Evolutionary conservation across 1,140 invertebrate species (phyloP).

Genomic region (Chrysoperla carnea): DNA sequence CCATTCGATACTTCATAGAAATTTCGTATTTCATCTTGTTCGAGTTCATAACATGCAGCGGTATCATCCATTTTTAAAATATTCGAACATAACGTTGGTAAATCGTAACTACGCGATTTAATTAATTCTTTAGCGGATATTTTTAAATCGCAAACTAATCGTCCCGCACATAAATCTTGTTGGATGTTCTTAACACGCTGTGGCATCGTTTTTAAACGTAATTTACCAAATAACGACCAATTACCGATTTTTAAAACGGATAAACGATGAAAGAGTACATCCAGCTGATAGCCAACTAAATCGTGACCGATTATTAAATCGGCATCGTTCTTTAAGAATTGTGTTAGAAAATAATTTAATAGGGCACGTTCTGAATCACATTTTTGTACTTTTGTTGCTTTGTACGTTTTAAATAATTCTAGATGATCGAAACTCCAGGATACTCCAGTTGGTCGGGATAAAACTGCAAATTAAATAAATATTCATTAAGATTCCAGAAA

Average conservation of each 20-base stretch:
- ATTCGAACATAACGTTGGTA: conserved; percentile 61
- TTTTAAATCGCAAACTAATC: conserved; percentile 87
- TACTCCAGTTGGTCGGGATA: conserved; percentile 58
- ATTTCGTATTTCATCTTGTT: conserved; percentile 45
- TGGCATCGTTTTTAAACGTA: conserved; percentile 49
- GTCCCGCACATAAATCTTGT: conserved; percentile 48
- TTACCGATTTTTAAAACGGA: conserved; percentile 54
- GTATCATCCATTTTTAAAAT: conserved; percentile 54
- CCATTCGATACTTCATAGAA: conserved; percentile 47
- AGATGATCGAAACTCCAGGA: conserved; percentile 67
- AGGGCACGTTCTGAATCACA: conserved; percentile 73
- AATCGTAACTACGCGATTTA: conserved; percentile 76
- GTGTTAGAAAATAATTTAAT: conserved; percentile 64
- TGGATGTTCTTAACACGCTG: conserved; percentile 29
- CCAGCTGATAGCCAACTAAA: conserved; percentile 70
- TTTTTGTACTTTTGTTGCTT: conserved; percentile 56
- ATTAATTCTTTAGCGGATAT: conserved; percentile 87
- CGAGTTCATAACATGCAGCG: conserved; percentile 47
- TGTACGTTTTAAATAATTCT: conserved; percentile 40
- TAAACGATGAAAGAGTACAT: conserved; percentile 73
- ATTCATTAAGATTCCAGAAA: not conserved
- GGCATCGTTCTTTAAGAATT: conserved; percentile 76
- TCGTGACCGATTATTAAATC: conserved; percentile 91
- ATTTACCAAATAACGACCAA: conserved; percentile 79
- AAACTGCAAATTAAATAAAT: conserved; percentile 35